phyloP scores from a whole-genome alignment of 2,797 vertebrate species.

The Salarias fasciatus region DNA sequence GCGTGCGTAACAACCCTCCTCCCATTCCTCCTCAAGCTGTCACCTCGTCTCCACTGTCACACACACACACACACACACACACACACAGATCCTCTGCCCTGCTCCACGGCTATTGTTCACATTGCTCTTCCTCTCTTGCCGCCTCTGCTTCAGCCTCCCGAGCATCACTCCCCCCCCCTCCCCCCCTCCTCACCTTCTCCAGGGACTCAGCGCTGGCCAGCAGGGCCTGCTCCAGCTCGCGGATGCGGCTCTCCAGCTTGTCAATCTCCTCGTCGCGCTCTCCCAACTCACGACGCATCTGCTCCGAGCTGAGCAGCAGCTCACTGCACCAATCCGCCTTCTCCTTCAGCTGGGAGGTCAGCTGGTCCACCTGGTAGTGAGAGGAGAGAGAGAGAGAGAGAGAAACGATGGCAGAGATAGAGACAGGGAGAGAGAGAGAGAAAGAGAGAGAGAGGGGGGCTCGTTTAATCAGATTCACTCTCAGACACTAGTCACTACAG shows the following conservation, averaged over 20 bases:
- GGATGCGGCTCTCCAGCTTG: slow-evolving; percentile 90
- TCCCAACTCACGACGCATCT: slow-evolving; percentile 91
- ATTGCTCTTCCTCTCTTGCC: slow-evolving; percentile 6
- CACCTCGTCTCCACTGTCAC: slow-evolving; percentile 46
- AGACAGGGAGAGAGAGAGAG: slow-evolving; percentile 14
- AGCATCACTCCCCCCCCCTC: slow-evolving; percentile 12
- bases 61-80: slow-evolving; percentile 24
- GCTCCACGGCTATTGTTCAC: slow-evolving; percentile 58
- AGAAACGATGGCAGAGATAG: not conserved
- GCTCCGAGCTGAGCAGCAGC: slow-evolving; percentile 91
- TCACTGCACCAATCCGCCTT: slow-evolving; percentile 98
- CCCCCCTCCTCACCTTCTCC: slow-evolving; percentile 85
- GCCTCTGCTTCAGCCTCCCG: slow-evolving; percentile 21
- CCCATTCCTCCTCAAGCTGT: slow-evolving; percentile 49
- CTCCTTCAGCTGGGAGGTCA: slow-evolving; percentile 92
- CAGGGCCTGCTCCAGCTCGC: slow-evolving; percentile 93
- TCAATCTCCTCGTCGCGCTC: slow-evolving; percentile 95
- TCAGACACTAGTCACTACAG: slow-evolving; percentile 50
- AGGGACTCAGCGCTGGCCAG: slow-evolving; percentile 86
- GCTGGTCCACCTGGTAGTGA: slow-evolving; percentile 88
- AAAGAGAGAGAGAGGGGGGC: not conserved
- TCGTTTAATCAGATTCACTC: slow-evolving; percentile 50
- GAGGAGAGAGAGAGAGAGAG: slow-evolving; percentile 13
- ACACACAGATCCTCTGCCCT: slow-evolving; percentile 31
- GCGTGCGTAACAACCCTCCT: slow-evolving; percentile 42